phyloP scores from a whole-genome alignment of 2,797 vertebrate genomes.

The Macroramphosus scolopax region DNA sequence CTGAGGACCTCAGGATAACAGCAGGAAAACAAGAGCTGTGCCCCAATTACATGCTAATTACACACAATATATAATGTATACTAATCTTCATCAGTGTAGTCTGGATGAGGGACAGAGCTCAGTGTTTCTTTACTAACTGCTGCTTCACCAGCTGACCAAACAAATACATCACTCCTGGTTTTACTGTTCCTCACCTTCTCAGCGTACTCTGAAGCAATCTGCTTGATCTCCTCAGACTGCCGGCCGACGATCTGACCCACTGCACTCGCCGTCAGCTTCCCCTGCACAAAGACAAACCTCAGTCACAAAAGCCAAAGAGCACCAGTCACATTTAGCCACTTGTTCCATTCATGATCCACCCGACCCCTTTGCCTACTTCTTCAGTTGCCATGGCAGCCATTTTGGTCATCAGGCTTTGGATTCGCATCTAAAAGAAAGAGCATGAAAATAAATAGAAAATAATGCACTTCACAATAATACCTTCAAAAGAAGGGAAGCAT shows the following conservation, averaged over 20 bases:
- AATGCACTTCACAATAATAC: too few relatives aligned
- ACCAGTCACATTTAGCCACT: not conserved
- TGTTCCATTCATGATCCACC: too few relatives aligned
- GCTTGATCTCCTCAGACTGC: slow-evolving; percentile 95
- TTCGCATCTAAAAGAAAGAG: slow-evolving; percentile 75
- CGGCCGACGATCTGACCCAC: slow-evolving; percentile 95
- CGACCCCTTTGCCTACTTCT: slow-evolving; percentile 79
- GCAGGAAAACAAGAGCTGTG: too few relatives aligned
- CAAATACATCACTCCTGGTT: too few relatives aligned
- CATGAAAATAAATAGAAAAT: not conserved
- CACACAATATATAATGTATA: too few relatives aligned
- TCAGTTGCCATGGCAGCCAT: slow-evolving; percentile 93
- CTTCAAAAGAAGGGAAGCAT: too few relatives aligned
- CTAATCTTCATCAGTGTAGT: too few relatives aligned
- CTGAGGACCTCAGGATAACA: too few relatives aligned
- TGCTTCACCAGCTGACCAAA: too few relatives aligned
- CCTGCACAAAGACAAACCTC: slow-evolving; percentile 73
- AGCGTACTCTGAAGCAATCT: slow-evolving; percentile 91
- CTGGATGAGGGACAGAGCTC: too few relatives aligned
- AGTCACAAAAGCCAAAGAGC: not conserved
- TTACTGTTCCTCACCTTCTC: slow-evolving; percentile 89
- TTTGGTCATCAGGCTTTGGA: slow-evolving; percentile 91
- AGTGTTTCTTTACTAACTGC: too few relatives aligned
- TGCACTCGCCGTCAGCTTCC: slow-evolving; percentile 88
- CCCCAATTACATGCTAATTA: too few relatives aligned